phyloP scores from a whole-genome alignment of 2,888 invertebrate species.

The Cabera pusaria region DNA sequence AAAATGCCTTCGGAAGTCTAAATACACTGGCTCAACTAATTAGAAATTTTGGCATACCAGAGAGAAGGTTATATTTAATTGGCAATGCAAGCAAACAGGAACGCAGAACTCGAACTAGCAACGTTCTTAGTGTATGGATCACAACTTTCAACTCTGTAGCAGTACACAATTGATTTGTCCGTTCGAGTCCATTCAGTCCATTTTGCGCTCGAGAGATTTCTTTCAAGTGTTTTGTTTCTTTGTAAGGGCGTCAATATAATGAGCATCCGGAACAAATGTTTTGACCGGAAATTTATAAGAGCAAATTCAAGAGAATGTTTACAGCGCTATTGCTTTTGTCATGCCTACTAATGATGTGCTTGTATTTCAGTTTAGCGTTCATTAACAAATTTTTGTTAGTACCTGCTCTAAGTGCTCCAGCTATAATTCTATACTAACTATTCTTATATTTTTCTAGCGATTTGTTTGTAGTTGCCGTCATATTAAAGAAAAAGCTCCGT shows the following conservation, averaged over 20 bases:
- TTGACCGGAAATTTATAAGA: constrained; percentile 61
- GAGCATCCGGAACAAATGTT: constrained; percentile 56
- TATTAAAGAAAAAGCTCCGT: too few relatives aligned
- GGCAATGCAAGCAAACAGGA: constrained; percentile 16
- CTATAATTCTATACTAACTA: too few relatives aligned
- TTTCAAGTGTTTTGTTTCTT: constrained; percentile 64
- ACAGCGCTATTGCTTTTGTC: constrained; percentile 37
- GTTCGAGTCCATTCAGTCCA: constrained; percentile 50
- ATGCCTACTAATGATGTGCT: constrained; percentile 17
- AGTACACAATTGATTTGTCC: constrained; percentile 35
- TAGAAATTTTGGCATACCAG: constrained; percentile 22
- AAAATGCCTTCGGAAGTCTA: constrained; percentile 3
- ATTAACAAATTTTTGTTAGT: too few relatives aligned
- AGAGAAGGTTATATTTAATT: constrained; percentile 17
- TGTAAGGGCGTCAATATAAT: constrained; percentile 59
- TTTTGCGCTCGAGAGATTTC: constrained; percentile 62
- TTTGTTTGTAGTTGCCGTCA: too few relatives aligned
- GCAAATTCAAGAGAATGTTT: constrained; percentile 41
- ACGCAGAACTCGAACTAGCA: constrained; percentile 12
- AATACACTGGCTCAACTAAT: constrained; percentile 24
- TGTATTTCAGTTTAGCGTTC: too few relatives aligned
- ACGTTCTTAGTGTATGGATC: constrained; percentile 11
- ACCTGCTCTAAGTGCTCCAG: too few relatives aligned
- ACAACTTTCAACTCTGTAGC: constrained; percentile 26
- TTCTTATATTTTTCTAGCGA: too few relatives aligned